Percentiles rank a stretch among this genome's conserved stretches.
Evolutionary conservation across 2,888 invertebrate genomes (phyloP).

Genomic region (Andrena haemorrhoa): DNA sequence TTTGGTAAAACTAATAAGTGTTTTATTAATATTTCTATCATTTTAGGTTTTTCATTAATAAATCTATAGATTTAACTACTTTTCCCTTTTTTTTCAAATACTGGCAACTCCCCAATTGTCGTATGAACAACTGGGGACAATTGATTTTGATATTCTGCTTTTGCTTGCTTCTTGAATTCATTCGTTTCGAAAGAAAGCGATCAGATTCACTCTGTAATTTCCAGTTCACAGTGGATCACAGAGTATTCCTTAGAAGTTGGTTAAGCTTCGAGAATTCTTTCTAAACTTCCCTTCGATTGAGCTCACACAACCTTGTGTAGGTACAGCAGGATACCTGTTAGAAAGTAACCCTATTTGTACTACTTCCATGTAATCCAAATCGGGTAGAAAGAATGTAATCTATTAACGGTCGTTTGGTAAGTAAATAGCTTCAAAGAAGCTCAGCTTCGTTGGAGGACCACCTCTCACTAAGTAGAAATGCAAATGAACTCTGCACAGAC

Average conservation of each 20-base stretch:
- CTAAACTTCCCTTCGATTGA: constrained; percentile 4
- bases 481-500: constrained; percentile 18
- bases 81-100: no score
- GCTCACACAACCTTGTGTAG: neutral
- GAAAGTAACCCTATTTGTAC: constrained; percentile 30
- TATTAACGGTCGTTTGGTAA: constrained; percentile 27
- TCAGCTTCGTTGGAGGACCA: constrained; percentile 27
- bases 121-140: no score
- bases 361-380: constrained; percentile 24
- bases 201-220: neutral
- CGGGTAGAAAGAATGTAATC: constrained; percentile 26
- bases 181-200: neutral
- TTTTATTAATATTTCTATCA: no score
- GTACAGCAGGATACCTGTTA: neutral
- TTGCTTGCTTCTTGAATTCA: no score
- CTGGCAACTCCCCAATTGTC: no score
- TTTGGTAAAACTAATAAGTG: no score
- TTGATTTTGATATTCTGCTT: no score
- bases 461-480: constrained; percentile 33
- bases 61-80: no score
- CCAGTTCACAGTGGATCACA: neutral
- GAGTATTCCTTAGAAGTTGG: neutral
- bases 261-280: constrained; percentile 6
- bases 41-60: no score
- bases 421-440: constrained; percentile 57